Evolutionary conservation across 92 coral and sea anemone species (phyloP), one percentile per base, ranked within the genome.

Genomic region (Pocillopora grandis): DNA sequence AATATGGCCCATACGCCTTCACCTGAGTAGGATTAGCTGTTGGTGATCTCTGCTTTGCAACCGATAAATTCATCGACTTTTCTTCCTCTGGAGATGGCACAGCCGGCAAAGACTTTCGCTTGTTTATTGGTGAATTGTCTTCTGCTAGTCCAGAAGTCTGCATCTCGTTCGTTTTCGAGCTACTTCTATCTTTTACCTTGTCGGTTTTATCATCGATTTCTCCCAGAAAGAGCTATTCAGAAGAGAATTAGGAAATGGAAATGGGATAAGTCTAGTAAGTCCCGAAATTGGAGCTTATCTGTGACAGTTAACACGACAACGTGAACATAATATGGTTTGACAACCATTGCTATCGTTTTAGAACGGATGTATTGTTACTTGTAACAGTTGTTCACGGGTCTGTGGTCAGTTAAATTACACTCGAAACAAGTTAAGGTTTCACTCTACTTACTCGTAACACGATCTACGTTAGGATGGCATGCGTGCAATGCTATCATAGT

Each of bases 31-130:
- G 90, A 58, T 90, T 89, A 11, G 95, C 85, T 9, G 82, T 90
- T 7, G 98, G 97, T 23, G 98, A 83, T 84, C 98, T 87, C 73
- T 97, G 98, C 59, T 85, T 90, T 16, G 99, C 99, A 31, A 97
- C 91, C 9, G 99, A 97, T 2, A 90, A 78, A 77, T 92, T 97
- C 99, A 97, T 97, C 42, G 95, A 94, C 67, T 94, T 93, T 83
- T 97, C 99, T 48, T 94, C 93, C 67, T 94, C 99, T 10, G 99
- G 97, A 20, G 98, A 92, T n/a, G 99, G 99, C 7, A 97, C 84
- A 52, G 93, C 70, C 49, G 99, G 99, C 58, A 97, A 81, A 11
- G 89, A 87, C 58, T 97, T 97, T 82, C 93, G 82, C 70, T 82
- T 85, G 79, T 78, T 81, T 67, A 79, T 81, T 87, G 88, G 88